Evolutionary conservation across 2,113 vertebrate genomes (phyloP).

Genomic region (Neodon shergylaensis): DNA sequence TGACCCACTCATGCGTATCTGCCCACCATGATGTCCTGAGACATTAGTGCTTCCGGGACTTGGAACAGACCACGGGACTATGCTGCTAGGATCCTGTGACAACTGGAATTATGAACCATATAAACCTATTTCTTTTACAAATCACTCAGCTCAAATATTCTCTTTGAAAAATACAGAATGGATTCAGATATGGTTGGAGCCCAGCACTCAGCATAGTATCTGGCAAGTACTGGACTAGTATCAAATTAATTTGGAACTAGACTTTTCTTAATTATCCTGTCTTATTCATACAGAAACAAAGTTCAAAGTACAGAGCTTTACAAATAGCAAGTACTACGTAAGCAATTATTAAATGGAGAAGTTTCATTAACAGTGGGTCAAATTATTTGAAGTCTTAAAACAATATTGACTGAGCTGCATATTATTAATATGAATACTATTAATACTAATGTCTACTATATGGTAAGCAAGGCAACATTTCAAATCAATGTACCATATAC

Average conservation of each 20-base stretch:
- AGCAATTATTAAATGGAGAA: constrained; percentile 46
- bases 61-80: not conserved
- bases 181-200: not conserved
- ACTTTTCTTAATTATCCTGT: constrained; percentile 42
- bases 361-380: constrained; percentile 32
- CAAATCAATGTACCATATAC: constrained; percentile 36
- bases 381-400: constrained; percentile 49
- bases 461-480: constrained; percentile 46
- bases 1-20: not conserved
- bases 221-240: not conserved
- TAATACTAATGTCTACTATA: constrained; percentile 17
- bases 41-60: not conserved
- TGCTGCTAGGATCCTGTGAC: not conserved
- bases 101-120: not conserved
- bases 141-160: not conserved
- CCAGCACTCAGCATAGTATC: not conserved
- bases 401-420: constrained; percentile 20
- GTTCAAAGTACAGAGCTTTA: constrained; percentile 30
- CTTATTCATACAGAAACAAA: constrained; percentile 64
- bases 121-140: not conserved
- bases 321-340: constrained; percentile 32
- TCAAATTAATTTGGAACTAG: constrained; percentile 46
- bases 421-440: constrained; percentile 35
- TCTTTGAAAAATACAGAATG: too few species aligned
- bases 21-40: too few species aligned